Conservation (phyloP, 1,140 invertebrate genomes). For the Sarcophaga bullata region DNA sequence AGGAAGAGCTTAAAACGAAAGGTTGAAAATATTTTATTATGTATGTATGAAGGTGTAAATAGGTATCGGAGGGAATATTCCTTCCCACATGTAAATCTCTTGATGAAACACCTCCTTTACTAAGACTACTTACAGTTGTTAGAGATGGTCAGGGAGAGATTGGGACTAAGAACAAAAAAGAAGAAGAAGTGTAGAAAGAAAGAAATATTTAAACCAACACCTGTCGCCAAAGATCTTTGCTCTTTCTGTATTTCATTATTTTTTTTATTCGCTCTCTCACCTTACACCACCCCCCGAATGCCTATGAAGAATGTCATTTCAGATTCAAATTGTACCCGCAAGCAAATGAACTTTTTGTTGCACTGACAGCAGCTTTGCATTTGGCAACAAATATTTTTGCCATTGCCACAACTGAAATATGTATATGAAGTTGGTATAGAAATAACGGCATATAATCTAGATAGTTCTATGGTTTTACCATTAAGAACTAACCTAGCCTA, state of each 20-base stretch:
- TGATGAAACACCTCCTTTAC: not conserved
- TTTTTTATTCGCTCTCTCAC: too few relatives aligned
- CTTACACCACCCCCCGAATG: not conserved
- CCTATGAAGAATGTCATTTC: not conserved
- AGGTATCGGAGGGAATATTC: not conserved
- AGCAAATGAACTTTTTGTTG: constrained; percentile 7
- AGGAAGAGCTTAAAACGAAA: too few relatives aligned
- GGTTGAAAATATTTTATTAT: not conserved
- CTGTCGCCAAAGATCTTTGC: constrained; percentile 16
- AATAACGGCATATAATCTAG: too few relatives aligned
- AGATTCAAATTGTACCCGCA: not conserved
- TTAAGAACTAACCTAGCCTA: too few relatives aligned
- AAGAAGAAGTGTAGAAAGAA: not conserved
- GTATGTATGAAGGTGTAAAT: not conserved
- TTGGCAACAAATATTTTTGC: too few relatives aligned
- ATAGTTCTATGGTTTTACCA: not conserved
- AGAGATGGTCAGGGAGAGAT: not conserved
- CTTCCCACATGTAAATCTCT: not conserved
- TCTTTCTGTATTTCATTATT: not conserved
- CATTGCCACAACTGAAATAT: too few relatives aligned
- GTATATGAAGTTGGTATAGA: too few relatives aligned
- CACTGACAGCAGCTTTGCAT: not conserved
- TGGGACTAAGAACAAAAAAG: not conserved
- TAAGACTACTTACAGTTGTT: not conserved
- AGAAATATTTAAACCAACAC: not conserved